phyloP scores from a whole-genome alignment of 2,113 vertebrate genomes.

The Sardina pilchardus region DNA sequence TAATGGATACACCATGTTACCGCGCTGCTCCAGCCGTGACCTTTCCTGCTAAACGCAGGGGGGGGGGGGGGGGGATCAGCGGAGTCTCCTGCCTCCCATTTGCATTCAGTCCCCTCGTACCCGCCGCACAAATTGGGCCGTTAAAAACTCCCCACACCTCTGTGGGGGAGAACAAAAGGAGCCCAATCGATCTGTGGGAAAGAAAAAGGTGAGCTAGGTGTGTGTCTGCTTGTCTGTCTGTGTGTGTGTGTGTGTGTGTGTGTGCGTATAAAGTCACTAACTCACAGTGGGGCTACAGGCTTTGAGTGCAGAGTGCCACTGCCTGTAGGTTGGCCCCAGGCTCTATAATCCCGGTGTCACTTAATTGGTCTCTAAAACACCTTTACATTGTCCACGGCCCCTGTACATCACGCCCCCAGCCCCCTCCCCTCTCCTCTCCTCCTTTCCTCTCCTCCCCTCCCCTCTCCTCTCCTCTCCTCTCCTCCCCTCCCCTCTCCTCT shows the following conservation, averaged over 20 bases:
- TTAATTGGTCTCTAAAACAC: constrained; percentile 77
- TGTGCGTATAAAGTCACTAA: constrained; percentile 15
- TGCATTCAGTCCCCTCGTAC: neutral
- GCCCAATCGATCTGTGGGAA: constrained; percentile 67
- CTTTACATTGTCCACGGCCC: constrained; percentile 63
- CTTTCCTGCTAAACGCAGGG: neutral
- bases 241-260: neutral
- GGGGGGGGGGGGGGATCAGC: neutral
- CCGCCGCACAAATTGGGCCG: constrained; percentile 59
- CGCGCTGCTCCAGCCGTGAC: neutral
- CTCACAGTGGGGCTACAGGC: constrained; percentile 14
- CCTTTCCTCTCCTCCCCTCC: constrained; percentile 17
- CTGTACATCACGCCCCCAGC: constrained; percentile 26
- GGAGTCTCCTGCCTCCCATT: neutral
- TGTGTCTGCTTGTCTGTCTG: constrained; percentile 8
- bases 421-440: constrained; percentile 35
- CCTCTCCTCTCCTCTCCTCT: neutral
- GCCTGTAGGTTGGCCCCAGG: constrained; percentile 72
- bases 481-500: no score
- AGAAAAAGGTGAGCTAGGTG: neutral
- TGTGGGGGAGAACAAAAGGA: constrained; percentile 60
- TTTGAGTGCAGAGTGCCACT: constrained; percentile 59
- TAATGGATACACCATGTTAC: neutral
- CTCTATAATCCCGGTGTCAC: constrained; percentile 69
- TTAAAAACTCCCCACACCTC: constrained; percentile 58